phyloP scores from a whole-genome alignment of 2,113 vertebrate species.

The Tachycineta bicolor region DNA sequence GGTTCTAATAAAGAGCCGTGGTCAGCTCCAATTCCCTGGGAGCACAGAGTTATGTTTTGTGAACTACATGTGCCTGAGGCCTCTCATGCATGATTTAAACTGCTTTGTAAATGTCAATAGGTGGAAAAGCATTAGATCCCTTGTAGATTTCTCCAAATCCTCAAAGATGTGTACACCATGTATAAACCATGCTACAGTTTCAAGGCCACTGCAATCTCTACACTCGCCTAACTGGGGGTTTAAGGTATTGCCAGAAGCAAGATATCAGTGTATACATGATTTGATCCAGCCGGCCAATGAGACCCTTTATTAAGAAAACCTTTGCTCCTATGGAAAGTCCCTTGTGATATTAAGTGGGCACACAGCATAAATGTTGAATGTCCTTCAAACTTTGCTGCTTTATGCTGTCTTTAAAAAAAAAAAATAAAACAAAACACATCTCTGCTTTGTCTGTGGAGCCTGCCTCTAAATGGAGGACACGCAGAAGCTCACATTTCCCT shows the following conservation, averaged over 20 bases:
- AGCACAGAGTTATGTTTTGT: constrained; percentile 77
- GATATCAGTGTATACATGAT: constrained; percentile 75
- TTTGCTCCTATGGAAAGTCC: constrained; percentile 57
- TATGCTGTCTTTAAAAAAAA: constrained; percentile 43
- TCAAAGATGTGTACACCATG: constrained; percentile 77
- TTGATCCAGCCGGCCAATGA: constrained; percentile 73
- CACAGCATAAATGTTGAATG: constrained; percentile 73
- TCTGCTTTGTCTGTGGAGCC: constrained; percentile 1
- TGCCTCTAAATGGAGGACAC: constrained; percentile 18
- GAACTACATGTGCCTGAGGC: constrained; percentile 84
- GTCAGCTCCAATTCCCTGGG: constrained; percentile 81
- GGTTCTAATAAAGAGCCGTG: constrained; percentile 85
- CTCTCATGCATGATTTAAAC: constrained; percentile 90
- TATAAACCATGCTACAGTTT: constrained; percentile 75
- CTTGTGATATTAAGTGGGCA: constrained; percentile 37
- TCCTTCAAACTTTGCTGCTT: constrained; percentile 73
- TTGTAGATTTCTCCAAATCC: constrained; percentile 83
- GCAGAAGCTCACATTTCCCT: neutral
- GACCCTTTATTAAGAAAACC: constrained; percentile 73
- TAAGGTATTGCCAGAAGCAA: constrained; percentile 84
- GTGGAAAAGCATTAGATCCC: constrained; percentile 82
- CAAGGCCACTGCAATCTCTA: constrained; percentile 79
- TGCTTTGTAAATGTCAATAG: constrained; percentile 91
- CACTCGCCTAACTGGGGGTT: constrained; percentile 79
- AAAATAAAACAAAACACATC: neutral